A percentile compares a stretch with the other conserved stretches of the same genome.
Conservation (phyloP, 2,888 invertebrate species). For the Hesperia comma region DNA sequence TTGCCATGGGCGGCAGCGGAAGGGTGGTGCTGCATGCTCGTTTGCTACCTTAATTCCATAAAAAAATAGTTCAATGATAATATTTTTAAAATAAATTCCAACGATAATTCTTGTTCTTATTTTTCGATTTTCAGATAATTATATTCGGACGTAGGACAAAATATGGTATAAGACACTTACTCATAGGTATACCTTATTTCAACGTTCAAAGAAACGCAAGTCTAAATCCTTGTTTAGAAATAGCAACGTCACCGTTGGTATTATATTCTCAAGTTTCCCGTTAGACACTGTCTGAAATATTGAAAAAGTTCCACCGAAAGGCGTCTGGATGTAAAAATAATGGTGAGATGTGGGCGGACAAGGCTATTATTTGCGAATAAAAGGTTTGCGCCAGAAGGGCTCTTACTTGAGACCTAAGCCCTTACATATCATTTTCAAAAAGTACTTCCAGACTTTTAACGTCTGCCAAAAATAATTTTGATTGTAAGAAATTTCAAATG, state of each 20-base stretch:
- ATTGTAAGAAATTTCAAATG: too few relatives aligned
- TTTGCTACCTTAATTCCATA: too few relatives aligned
- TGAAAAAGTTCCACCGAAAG: slow-evolving; percentile 22
- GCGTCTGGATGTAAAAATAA: slow-evolving; percentile 26
- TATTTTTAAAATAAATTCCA: too few relatives aligned
- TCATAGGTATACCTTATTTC: not conserved
- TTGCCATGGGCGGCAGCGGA: too few relatives aligned
- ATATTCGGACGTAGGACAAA: too few relatives aligned
- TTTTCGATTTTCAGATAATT: too few relatives aligned
- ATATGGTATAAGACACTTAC: too few relatives aligned
- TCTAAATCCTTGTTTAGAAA: slow-evolving; percentile 15
- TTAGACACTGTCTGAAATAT: slow-evolving; percentile 20
- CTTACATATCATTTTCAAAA: not conserved
- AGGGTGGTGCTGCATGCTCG: too few relatives aligned
- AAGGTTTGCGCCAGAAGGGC: slow-evolving; percentile 31
- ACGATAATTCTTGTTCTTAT: too few relatives aligned
- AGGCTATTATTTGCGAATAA: slow-evolving; percentile 38
- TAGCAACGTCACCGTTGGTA: not conserved
- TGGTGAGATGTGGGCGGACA: slow-evolving; percentile 20
- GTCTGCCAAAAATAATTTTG: not conserved
- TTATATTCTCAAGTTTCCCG: slow-evolving; percentile 1
- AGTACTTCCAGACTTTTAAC: slow-evolving; percentile 2
- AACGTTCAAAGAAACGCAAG: not conserved
- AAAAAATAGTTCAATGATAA: too few relatives aligned
- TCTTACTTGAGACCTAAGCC: slow-evolving; percentile 41